These are phyloP conservation scores for Euplexia lucipara DNA, from an alignment of 2,888 invertebrate genomes.

Conservation along the genomic window DNA sequence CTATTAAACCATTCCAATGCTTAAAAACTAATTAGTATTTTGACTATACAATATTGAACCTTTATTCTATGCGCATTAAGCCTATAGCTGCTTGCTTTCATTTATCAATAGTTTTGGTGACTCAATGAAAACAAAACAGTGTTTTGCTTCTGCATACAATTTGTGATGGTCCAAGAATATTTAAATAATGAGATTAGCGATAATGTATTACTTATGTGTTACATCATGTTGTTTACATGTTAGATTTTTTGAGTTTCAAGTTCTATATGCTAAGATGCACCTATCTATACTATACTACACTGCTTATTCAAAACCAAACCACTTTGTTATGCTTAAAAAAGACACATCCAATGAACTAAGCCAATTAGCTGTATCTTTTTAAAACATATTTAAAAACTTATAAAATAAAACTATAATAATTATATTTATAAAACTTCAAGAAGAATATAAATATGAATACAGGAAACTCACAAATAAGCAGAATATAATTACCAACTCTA, in stretches of 20 bases:
- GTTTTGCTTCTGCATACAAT: slow-evolving; percentile 1
- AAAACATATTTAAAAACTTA: too few species aligned
- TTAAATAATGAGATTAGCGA: slow-evolving; percentile 5
- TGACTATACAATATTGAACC: neutral
- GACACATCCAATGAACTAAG: too few species aligned
- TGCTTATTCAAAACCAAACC: neutral
- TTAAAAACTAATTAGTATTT: neutral
- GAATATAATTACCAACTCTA: too few species aligned
- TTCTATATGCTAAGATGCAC: neutral
- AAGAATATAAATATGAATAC: too few species aligned
- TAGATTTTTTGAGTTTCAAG: too few species aligned
- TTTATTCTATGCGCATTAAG: neutral
- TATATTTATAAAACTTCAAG: too few species aligned
- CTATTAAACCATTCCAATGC: slow-evolving; percentile 1
- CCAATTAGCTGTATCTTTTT: too few species aligned
- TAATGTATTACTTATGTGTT: slow-evolving; percentile 9
- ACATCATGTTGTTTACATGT: too few species aligned
- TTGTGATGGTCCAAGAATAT: slow-evolving; percentile 15
- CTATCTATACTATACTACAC: neutral
- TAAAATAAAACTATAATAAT: too few species aligned
- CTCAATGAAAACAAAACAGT: slow-evolving; percentile 11
- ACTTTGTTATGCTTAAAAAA: slow-evolving; percentile 6
- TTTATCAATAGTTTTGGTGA: slow-evolving; percentile 25
- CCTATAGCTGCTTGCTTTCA: slow-evolving; percentile 6
- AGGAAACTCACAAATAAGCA: too few species aligned